These are phyloP conservation scores for Calephelis nemesis DNA, from an alignment of 1,140 invertebrate species.

Conservation along the genomic window DNA sequence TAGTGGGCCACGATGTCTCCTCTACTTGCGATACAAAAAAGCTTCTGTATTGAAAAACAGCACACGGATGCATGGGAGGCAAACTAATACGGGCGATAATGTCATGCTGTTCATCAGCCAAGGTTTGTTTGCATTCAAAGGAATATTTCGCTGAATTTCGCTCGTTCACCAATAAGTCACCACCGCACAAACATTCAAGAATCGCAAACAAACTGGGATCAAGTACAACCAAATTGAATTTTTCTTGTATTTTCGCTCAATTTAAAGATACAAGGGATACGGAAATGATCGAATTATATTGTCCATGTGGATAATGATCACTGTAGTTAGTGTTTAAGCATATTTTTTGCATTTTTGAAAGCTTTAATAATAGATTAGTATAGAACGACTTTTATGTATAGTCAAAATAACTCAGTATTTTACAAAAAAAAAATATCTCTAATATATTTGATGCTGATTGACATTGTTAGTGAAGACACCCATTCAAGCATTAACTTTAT, in stretches of 20 bases:
- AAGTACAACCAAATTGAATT: conserved; percentile 74
- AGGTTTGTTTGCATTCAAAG: conserved; percentile 50
- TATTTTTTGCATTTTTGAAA: background rate
- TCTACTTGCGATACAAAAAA: conserved; percentile 41
- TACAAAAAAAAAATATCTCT: background rate
- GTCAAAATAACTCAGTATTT: no score
- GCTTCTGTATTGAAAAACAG: conserved; percentile 38
- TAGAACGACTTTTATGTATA: background rate
- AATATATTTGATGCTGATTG: background rate
- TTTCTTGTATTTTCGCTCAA: conserved; percentile 27
- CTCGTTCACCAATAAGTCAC: conserved; percentile 59
- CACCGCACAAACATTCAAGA: conserved; percentile 46
- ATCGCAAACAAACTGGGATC: conserved; percentile 61
- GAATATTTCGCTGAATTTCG: conserved; percentile 72
- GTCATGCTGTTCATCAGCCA: conserved; percentile 54
- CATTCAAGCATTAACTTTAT: conserved; percentile 21
- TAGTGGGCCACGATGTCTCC: conserved; percentile 46
- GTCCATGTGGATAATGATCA: conserved; percentile 15
- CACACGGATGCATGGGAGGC: conserved; percentile 59
- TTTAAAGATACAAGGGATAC: conserved; percentile 7
- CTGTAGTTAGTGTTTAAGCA: conserved; percentile 5
- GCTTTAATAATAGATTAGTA: background rate
- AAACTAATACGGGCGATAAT: conserved; percentile 32
- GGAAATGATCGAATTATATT: background rate
- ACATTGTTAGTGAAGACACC: conserved; percentile 14